Evolutionary conservation across 2,888 invertebrate species (phyloP), one percentile per base, ranked within the genome.

Genomic region (Metallyticus violacea): DNA sequence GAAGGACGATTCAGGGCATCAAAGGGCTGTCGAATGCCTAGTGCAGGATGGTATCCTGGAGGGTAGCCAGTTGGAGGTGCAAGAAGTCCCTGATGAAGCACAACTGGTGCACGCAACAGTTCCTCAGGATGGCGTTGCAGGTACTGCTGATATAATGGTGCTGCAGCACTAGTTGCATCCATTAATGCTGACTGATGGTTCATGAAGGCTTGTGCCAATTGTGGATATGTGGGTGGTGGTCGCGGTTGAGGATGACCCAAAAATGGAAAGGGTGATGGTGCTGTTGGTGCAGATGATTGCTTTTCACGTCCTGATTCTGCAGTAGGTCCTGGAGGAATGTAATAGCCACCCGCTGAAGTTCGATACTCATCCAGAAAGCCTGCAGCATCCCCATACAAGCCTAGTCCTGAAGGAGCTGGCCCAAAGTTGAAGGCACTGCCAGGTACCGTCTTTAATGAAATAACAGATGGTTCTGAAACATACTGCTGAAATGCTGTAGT

Each of bases 361-460:
- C 96, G 93, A 90, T 94, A 94, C 89, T 96, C 95, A 89, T 96
- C 96, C 85, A 96, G 92, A 91, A 95, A 96, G 79, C 94, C 94
- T 89, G 94, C 93, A 90, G 95, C 95, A 81, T 95, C 95, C 7
- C 93, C 93, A 89, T 95, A 95, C 81, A 95, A 91, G 79, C 93
- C 92, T 90, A 95, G 92, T 4, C 92, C 92, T 87, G 94, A 93
- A 4, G 95, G 93, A 0, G 96, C 93, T 4, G 96, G 93, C 26
- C 96, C 96, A 90, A 97, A 97, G 91, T 97, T 97, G 90, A 97
- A 97, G 85, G 97, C 97, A 92, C 96, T 97, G 29, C 96, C 95
- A 7, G 97, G 95, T 25, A 83, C 83, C 83, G 95, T 94, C 89
- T 96, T 94, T 82, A 96, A 90, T 15, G 95, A 93, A 89, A 96